Evolutionary conservation across 2,888 invertebrate genomes (phyloP).

Genomic region (Pilophorus perplexus): DNA sequence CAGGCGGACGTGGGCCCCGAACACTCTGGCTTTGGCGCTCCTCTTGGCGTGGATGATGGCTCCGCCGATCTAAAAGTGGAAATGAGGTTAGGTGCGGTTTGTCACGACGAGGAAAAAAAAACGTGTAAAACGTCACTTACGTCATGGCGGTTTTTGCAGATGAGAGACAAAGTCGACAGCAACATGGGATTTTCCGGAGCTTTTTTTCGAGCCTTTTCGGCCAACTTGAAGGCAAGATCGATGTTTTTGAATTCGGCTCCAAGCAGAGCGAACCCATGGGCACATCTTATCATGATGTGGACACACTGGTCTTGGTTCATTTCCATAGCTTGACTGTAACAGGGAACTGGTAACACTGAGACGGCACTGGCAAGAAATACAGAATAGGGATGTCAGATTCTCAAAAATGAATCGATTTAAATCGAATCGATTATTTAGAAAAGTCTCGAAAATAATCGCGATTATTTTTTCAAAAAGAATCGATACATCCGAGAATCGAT

Average conservation of each 20-base stretch:
- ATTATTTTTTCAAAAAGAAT: no score
- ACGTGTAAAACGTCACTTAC: conserved; percentile 1
- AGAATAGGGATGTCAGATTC: no score
- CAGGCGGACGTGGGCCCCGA: conserved; percentile 6
- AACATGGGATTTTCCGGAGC: conserved; percentile 44
- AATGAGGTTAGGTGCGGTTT: no score
- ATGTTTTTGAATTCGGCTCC: conserved; percentile 24
- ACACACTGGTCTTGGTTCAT: conserved; percentile 29
- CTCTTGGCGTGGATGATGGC: conserved; percentile 9
- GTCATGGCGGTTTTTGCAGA: not conserved
- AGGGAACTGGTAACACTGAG: not conserved
- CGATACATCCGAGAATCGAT: no score
- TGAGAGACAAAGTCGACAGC: not conserved
- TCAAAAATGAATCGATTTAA: no score
- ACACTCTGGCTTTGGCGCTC: not conserved
- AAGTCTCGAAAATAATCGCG: no score
- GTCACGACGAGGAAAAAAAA: no score
- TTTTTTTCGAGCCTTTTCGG: conserved; percentile 31
- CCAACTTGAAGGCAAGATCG: conserved; percentile 24
- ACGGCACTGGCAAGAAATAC: no score
- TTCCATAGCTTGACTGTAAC: conserved; percentile 36
- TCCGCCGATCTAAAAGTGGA: not conserved
- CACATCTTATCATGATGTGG: conserved; percentile 43
- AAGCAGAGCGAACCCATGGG: conserved; percentile 34
- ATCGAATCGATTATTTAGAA: no score